A percentile compares a stretch with the other conserved stretches of the same genome.
Evolutionary conservation across 2,797 vertebrate genomes (phyloP).

Genomic region (Microctenopoma steveboyesi): DNA sequence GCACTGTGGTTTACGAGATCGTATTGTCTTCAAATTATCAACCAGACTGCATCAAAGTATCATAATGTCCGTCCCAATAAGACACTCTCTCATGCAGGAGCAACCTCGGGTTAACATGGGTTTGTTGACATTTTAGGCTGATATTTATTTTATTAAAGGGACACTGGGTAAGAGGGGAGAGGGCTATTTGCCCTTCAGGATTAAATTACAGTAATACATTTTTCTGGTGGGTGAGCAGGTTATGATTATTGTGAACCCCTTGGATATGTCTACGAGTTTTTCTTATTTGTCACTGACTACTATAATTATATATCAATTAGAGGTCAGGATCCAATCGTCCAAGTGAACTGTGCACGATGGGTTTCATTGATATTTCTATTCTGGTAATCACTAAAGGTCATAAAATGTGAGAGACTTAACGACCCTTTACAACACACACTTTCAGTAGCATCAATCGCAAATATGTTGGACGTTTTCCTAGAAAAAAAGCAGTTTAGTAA

Average conservation of each 20-base stretch:
- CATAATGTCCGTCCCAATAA: too few species aligned
- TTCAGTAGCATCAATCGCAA: not conserved
- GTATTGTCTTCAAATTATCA: too few species aligned
- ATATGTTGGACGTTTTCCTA: not conserved
- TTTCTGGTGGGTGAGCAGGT: slow-evolving; percentile 11
- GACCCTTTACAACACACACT: not conserved
- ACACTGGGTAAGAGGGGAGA: not conserved
- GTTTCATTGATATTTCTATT: not conserved
- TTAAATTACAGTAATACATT: slow-evolving; percentile 30
- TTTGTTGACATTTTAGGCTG: slow-evolving; percentile 5
- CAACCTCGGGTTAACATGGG: slow-evolving; percentile 6
- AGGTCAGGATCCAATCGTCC: not conserved
- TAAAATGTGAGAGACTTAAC: not conserved
- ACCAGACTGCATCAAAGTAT: too few species aligned
- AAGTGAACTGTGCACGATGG: not conserved
- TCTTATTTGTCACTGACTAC: too few species aligned
- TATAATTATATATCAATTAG: not conserved
- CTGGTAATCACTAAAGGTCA: slow-evolving; percentile 3
- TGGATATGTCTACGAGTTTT: too few species aligned
- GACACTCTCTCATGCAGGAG: not conserved
- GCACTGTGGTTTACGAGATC: too few species aligned
- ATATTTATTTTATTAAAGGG: slow-evolving; percentile 36
- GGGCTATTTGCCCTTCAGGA: slow-evolving; percentile 11
- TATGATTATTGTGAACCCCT: slow-evolving; percentile 17
- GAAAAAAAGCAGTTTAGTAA: not conserved